Base-by-base conservation (phyloP, 1,140 invertebrate genomes). In the Drosophila chauvacae region DNA sequence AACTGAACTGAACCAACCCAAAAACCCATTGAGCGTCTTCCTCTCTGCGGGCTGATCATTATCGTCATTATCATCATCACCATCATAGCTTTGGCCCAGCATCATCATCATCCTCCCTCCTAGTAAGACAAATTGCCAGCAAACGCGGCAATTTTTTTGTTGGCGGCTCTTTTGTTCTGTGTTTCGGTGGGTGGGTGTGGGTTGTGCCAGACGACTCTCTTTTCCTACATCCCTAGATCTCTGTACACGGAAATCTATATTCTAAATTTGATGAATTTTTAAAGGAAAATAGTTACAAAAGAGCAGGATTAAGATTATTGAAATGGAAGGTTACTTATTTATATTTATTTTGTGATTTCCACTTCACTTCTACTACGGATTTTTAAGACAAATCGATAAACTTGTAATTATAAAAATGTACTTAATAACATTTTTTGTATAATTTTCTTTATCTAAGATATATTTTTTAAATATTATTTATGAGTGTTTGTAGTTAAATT, bases 141-240 rank as follows among this genome's bases (percentile, higher is more conserved):
- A 58, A 63, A 50, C 64, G 45, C 28, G 57, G 55, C 51, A 51
- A 41, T 75, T 80, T 80, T 80, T 61, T 23, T 76, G 78, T 66
- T 77, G 62, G 81, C 81, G 82, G 81, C 63, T 62, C 68, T 69
- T 84, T 80, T 80, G 81, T 85, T 85, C 55, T 70, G 66, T 16
- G 55, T 42, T 83, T 59, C 18, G 62, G 56, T 83, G 62, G 77
- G 81, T 68, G 70, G 73, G 28, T 58, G 68, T 47, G 50, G 57
- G 45, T 20, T 26, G 50, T 30, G 56, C 10, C 20, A 69, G 59
- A 23, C 35, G 9, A 18, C n/a, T 48, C 45, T 59, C 30, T 58
- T 9, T 66, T 39, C 30, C 26, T 50, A 28, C 65, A 23, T 37
- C 51, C 51, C 51, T 10, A 37, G 33, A 55, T 55, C 18, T 55